Base-by-base conservation (phyloP, 1,140 invertebrate genomes). In the Drosophila orena region DNA sequence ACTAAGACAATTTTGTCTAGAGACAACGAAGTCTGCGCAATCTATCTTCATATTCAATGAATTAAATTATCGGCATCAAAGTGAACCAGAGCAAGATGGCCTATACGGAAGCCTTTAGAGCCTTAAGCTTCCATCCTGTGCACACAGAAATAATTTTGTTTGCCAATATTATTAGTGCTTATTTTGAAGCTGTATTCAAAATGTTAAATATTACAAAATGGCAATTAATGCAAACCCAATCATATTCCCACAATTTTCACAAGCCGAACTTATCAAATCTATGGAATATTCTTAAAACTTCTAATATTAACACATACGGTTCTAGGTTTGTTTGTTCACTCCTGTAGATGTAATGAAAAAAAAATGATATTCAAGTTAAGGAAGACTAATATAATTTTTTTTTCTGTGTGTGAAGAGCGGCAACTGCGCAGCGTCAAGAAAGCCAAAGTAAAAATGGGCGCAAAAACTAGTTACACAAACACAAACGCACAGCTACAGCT, bases 391-490 rank as follows among this genome's bases (percentile, higher is more conserved):
- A 7, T 8, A 2, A 12, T 3, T 20, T 44, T 4, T 37, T 6
- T 10, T 59, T 35, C 10, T 43, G 64, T 68, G 59, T 40, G 40
- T 62, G 80, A 85, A 85, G 38, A 75, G 71, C 69, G 81, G 81
- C 81, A 85, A 85, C 81, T 58, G 37, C 50, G 81, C 78, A 53
- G 22, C 38, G 58, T 46, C 60, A 81, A 81, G 81, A 86, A 80
- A 75, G 69, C 74, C 75, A 73, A 89, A 89, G 79, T 73, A 88
- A 88, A 88, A 89, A 89, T 71, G 79, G 64, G 79, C 76, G 75
- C 72, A 88, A 89, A 89, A 88, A 77, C 77, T 88, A 88, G 84
- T 89, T 88, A 83, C 77, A 85, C 68, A 80, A 49, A 77, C 64
- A 79, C 64, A 71, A 59, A 74, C 50, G 81, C 58, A 69, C 54